Base-by-base conservation (phyloP, 2,888 invertebrate species). In the Athetis lepigone region DNA sequence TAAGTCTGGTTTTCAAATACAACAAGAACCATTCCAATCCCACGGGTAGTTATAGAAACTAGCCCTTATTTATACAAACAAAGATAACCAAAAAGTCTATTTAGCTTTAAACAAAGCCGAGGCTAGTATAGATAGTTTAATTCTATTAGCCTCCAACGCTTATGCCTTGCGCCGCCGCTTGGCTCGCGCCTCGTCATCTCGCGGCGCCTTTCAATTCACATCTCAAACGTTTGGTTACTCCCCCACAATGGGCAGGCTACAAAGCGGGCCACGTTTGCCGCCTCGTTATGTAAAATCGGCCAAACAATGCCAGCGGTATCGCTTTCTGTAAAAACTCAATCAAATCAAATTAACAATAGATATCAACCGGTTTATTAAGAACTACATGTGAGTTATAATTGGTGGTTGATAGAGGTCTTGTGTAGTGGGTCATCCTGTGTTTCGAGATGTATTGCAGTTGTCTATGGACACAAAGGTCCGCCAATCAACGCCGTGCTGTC, bases 181-280 rank as follows among this genome's bases (percentile, higher is more conserved):
- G 77, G 89, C 88, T 87, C 88, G 87, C 90, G 94, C 93, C 88
- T 88, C 89, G 92, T 94, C 94, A 94, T 92, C 87, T 79, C 89
- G 92, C 94, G 94, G 94, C 91, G 91, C 92, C 92, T 94, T 94
- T 94, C 92, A 90, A 90, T 91, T 86, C 90, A 83, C 90, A 84
- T 92, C 91, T 92, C 92, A 89, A 91, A 89, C 92, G 90, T 88
- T 91, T 85, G 88, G 88, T 80, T 87, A 87, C 93, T 88, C 94
- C 92, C 93, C 91, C 92, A 90, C 93, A 90, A 89, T 86, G 83
- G 86, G 72, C 79, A 79, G 81, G 68, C 71, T 85, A 91, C 90
- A 92, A 92, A 91, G 90, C 84, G 81, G 80, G 81, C 84, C 79
- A 85, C 90, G 92, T 90, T 92, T 91, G 90, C 91, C 90, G 92